Conservation (phyloP, 2,888 invertebrate genomes). For the Morpho achilles region DNA sequence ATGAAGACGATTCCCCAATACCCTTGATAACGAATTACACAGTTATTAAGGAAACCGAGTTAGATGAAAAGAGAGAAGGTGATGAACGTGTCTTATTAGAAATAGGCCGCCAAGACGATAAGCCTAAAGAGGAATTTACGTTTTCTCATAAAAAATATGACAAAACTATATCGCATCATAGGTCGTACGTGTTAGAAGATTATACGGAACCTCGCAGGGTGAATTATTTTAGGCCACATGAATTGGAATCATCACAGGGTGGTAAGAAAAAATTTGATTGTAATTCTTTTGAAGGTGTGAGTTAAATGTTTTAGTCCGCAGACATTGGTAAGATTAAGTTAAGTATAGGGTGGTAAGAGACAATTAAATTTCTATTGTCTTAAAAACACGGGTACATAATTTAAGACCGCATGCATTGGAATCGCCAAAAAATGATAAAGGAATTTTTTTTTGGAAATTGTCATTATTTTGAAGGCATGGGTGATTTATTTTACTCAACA, state of each 20-base stretch:
- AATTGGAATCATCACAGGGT: slow-evolving; percentile 51
- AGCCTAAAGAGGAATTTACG: slow-evolving; percentile 61
- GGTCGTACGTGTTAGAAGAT: slow-evolving; percentile 69
- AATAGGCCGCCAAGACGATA: slow-evolving; percentile 72
- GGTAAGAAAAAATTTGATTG: slow-evolving; percentile 37
- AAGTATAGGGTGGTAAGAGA: not conserved
- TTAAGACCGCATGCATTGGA: not conserved
- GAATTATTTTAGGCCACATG: slow-evolving; percentile 60
- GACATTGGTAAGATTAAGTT: not conserved
- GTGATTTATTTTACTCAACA: too few species aligned
- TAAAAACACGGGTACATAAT: not conserved
- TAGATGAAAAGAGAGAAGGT: slow-evolving; percentile 57
- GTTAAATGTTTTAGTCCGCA: not conserved
- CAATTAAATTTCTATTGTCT: not conserved
- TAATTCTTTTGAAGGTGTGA: not conserved
- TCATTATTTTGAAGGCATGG: too few species aligned
- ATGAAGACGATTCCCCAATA: slow-evolving; percentile 60
- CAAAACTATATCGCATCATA: slow-evolving; percentile 70
- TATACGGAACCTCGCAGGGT: slow-evolving; percentile 56
- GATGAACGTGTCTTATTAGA: slow-evolving; percentile 71
- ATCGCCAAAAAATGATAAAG: not conserved
- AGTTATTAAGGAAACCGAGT: slow-evolving; percentile 54
- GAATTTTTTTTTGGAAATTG: not conserved
- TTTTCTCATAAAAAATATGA: slow-evolving; percentile 76
- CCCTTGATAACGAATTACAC: slow-evolving; percentile 65